A percentile compares a stretch with the other conserved stretches of the same genome.
phyloP scores from a whole-genome alignment of 2,888 invertebrate genomes.

The Tipula confusa region DNA sequence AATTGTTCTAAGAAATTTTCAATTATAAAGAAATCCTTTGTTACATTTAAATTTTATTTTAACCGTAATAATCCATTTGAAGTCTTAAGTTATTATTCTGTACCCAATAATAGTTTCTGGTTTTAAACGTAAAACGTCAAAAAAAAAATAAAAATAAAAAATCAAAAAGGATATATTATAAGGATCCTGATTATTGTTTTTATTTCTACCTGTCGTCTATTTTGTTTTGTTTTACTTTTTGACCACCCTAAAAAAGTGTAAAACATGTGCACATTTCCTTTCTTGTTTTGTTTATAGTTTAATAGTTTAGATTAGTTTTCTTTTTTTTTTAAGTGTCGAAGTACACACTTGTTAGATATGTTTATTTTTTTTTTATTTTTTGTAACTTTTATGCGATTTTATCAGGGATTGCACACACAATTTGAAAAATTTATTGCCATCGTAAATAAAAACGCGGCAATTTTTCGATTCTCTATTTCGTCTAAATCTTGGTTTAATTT shows the following conservation, averaged over 20 bases:
- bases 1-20: conserved; percentile 9
- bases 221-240: neutral
- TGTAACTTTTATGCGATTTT: no score
- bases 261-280: neutral
- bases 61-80: neutral
- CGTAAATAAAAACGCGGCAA: no score
- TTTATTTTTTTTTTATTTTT: neutral
- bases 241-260: conserved; percentile 7
- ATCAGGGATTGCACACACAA: no score
- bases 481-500: neutral
- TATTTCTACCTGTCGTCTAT: neutral
- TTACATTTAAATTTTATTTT: neutral
- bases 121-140: neutral
- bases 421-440: neutral
- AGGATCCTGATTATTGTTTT: neutral
- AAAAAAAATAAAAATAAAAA: no score
- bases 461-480: neutral
- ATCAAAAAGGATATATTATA: neutral
- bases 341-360: neutral
- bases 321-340: neutral
- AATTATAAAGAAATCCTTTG: neutral
- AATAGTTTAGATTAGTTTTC: neutral
- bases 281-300: neutral
- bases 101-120: neutral
- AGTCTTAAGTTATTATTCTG: neutral